phyloP scores from a whole-genome alignment of 2,113 vertebrate genomes.

The Rhinogobius similis region DNA sequence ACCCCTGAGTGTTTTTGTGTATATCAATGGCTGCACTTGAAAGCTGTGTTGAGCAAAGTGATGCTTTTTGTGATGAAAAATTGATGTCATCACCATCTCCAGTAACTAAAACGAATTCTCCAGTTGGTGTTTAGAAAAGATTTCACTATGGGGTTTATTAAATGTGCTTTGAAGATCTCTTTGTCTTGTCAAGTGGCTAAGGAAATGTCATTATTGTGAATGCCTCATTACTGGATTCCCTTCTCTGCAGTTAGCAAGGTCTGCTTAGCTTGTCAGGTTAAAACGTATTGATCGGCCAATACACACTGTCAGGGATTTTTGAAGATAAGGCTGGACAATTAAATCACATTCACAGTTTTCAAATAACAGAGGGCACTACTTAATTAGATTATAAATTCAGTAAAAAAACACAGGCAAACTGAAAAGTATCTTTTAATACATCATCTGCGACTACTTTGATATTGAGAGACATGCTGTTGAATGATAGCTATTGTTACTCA shows the following conservation, averaged over 20 bases:
- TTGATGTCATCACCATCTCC: constrained; percentile 54
- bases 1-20: not conserved
- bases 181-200: constrained; percentile 11
- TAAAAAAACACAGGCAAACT: too few relatives aligned
- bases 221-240: constrained; percentile 10
- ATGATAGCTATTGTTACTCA: too few relatives aligned
- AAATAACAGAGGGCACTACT: not conserved
- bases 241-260: constrained; percentile 7
- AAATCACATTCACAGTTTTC: not conserved
- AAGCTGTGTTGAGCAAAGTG: constrained; percentile 27
- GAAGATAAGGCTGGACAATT: constrained; percentile 5
- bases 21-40: constrained; percentile 16
- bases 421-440: too few relatives aligned
- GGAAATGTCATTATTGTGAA: not conserved
- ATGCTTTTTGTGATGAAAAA: constrained; percentile 62
- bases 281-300: constrained; percentile 52
- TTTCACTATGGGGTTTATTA: not conserved
- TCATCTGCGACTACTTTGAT: too few relatives aligned
- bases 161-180: not conserved
- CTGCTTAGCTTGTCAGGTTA: constrained; percentile 34
- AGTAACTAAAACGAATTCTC: constrained; percentile 58
- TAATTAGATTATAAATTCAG: not conserved
- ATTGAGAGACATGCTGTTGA: not conserved
- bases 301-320: constrained; percentile 36
- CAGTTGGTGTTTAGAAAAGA: constrained; percentile 30